Evolutionary conservation across 2,888 invertebrate genomes (phyloP).

Genomic region (Hoplodrina blanda): DNA sequence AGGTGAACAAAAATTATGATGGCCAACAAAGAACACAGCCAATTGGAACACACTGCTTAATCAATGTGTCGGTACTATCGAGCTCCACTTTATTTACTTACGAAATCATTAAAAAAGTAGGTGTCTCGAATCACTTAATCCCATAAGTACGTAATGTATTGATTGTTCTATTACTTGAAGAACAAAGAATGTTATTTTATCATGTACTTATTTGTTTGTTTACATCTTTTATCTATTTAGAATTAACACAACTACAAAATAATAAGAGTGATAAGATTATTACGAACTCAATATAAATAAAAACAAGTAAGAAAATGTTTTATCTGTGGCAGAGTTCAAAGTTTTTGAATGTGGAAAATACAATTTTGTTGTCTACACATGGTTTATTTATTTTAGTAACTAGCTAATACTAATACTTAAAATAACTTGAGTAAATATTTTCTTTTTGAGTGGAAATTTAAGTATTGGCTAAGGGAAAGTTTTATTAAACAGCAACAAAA

Average conservation of each 20-base stretch:
- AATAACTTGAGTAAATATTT: not conserved
- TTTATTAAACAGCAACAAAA: not conserved
- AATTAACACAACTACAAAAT: not conserved
- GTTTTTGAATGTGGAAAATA: not conserved
- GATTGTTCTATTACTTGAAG: no score
- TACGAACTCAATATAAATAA: not conserved
- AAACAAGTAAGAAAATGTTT: not conserved
- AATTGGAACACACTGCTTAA: no score
- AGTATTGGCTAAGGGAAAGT: not conserved
- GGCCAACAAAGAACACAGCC: no score
- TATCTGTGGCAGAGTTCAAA: not conserved
- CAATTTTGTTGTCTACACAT: not conserved
- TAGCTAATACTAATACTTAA: not conserved
- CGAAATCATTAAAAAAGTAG: no score
- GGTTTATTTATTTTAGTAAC: not conserved
- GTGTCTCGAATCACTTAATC: no score
- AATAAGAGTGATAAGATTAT: not conserved
- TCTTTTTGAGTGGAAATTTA: not conserved
- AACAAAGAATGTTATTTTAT: no score
- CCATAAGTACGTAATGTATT: no score
- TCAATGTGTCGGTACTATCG: no score
- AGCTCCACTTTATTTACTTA: no score
- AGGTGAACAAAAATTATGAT: no score
- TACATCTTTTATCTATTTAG: not conserved
- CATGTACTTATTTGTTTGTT: not conserved